Base-by-base conservation (phyloP, 2,888 invertebrate species). In the Myopa testacea region DNA sequence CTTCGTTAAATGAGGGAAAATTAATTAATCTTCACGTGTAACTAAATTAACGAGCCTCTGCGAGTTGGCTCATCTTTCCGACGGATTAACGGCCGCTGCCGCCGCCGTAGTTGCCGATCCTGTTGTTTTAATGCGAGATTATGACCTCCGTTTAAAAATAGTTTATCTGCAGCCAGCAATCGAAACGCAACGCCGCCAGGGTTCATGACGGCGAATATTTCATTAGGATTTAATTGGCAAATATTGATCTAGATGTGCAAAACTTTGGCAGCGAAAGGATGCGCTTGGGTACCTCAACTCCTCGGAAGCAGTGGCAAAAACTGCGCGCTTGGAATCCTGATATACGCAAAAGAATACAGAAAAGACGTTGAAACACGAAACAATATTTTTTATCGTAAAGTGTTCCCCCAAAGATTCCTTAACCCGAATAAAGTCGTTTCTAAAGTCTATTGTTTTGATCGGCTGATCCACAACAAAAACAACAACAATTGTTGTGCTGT, bases 21-120 rank as follows among this genome's bases (percentile, higher is more conserved):
- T 82, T 82, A 82, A 82, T 82, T 82, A 82, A 82, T 82, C 80
- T 82, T 82, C 79, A 80, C 81, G 81, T 81, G 82, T 81, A 81
- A 81, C 81, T 81, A 80, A 82, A 81, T 81, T 81, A 82, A 82
- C 62, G 77, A 67, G 71, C 58, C 45, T 62, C 70, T 4, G 63
- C 37, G 63, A 12, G 6, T 63, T 26, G 12, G 40, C 37, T 50
- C 52, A 52, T 45, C n/a, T 37, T 55, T 14, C 55, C 55, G 16
- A n/a, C 38, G 34, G 63, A 62, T 10, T 67, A 14, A 12, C 26
- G 38, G 45, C 5, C 8, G 75, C 58, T 68, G 58, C 38, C 40
- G 55, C 40, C 16, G 58, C n/a, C 19, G 69, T 58, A 10, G 37
- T n/a, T 74, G 12, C 14, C 37, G 78, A 79, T 80, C 78, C 26